These are phyloP conservation scores for Cremastobaeus sp. DNA, from an alignment of 2,888 invertebrate species.

Conservation along the genomic window DNA sequence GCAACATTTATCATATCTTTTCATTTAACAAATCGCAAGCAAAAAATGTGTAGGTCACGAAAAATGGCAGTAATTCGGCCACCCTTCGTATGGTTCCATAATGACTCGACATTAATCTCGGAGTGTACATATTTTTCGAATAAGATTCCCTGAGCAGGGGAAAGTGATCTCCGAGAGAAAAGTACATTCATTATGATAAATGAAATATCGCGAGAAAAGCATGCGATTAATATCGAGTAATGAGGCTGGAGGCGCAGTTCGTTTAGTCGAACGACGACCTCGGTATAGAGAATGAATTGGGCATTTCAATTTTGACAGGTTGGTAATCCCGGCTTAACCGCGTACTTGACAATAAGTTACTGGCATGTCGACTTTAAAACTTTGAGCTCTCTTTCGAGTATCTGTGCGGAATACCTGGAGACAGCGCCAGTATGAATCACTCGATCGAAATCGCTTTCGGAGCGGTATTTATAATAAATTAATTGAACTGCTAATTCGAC, in stretches of 20 bases:
- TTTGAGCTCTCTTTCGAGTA: too few relatives aligned
- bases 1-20: too few relatives aligned
- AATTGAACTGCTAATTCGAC: slow-evolving; percentile 3
- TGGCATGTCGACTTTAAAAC: slow-evolving; percentile 22
- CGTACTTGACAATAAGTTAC: slow-evolving; percentile 21
- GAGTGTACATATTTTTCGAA: slow-evolving; percentile 6
- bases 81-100: slow-evolving; percentile 15
- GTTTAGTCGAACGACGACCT: slow-evolving; percentile 26
- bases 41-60: too few relatives aligned
- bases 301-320: slow-evolving; percentile 46
- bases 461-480: too few relatives aligned
- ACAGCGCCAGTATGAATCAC: too few relatives aligned
- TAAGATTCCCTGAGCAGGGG: not conserved
- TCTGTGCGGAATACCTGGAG: too few relatives aligned
- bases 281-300: slow-evolving; percentile 33
- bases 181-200: slow-evolving; percentile 43
- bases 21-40: too few relatives aligned
- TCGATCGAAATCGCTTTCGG: too few relatives aligned
- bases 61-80: slow-evolving; percentile 12
- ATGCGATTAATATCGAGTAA: slow-evolving; percentile 29
- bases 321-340: slow-evolving; percentile 39
- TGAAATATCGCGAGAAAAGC: slow-evolving; percentile 32
- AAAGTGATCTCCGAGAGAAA: slow-evolving; percentile 13
- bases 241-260: slow-evolving; percentile 23
- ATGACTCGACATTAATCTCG: slow-evolving; percentile 24